A percentile compares a stretch with the other conserved stretches of the same genome.
These are phyloP conservation scores for Ptilodon capucinus DNA, from an alignment of 2,888 invertebrate species.

Conservation along the genomic window DNA sequence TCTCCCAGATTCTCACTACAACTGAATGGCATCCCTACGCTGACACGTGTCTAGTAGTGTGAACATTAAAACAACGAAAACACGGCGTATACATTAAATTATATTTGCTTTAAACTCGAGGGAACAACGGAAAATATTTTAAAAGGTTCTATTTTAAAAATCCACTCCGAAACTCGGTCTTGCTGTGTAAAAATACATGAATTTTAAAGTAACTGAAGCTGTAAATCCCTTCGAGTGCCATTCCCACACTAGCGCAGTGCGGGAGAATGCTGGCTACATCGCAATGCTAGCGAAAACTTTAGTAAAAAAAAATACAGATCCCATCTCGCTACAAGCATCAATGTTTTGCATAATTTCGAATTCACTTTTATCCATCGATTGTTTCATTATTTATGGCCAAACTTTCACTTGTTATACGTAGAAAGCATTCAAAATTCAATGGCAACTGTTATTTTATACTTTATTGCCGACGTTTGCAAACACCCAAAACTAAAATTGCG, in stretches of 20 bases:
- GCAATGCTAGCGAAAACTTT: constrained; percentile 8
- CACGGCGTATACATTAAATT: constrained; percentile 5
- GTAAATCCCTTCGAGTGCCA: constrained; percentile 29
- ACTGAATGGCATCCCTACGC: constrained; percentile 11
- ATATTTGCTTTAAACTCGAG: constrained; percentile 3
- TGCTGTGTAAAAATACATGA: constrained; percentile 28
- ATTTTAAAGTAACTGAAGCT: constrained; percentile 27
- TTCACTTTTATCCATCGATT: neutral
- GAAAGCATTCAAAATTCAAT: constrained; percentile 5
- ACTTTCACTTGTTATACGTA: constrained; percentile 5
- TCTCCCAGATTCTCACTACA: neutral
- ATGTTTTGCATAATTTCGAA: constrained; percentile 1
- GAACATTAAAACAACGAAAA: constrained; percentile 2
- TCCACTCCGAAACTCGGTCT: constrained; percentile 17
- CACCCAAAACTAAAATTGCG: constrained; percentile 3
- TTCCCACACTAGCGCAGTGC: constrained; percentile 20
- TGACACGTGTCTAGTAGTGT: neutral
- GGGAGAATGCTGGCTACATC: constrained; percentile 18
- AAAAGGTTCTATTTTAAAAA: constrained; percentile 31
- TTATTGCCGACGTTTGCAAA: constrained; percentile 4
- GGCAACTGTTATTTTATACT: constrained; percentile 4
- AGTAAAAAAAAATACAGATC: constrained; percentile 8
- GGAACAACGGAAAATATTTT: constrained; percentile 22
- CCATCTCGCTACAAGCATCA: constrained; percentile 1
- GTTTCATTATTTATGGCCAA: constrained; percentile 1